Evolutionary conservation across 2,888 invertebrate species (phyloP), one percentile per base, ranked within the genome.

Genomic region (Tetropium fuscum): DNA sequence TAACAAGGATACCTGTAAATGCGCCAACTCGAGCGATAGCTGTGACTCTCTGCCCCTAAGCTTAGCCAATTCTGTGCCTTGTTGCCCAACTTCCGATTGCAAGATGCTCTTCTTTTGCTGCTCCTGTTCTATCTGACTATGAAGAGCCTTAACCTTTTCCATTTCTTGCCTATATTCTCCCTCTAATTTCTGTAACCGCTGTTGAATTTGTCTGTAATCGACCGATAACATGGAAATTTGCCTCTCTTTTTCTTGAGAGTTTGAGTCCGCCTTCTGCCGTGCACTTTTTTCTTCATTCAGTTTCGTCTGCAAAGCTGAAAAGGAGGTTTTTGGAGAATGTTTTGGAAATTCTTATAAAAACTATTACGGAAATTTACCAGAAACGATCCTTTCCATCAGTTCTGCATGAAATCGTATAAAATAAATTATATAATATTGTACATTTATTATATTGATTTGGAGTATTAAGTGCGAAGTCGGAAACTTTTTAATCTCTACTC

Each of bases 221-320:
- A 98, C 95, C 13, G 93, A 92, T 22, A 97, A 85, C 93, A 97
- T 97, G 7, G 94, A 96, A 79, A 96, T 92, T 81, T 96, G 95
- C 0, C 97, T 87, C 79, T 98, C 97, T 74, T 94, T 93, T 80
- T 97, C 96, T 82, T 98, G 94, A 10, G 90, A 91, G 60, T 89
- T 87, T 41, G 93, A 86, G 79, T 98, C 97, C 0, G 94, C 90
- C 70, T 93, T 90, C 78, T 95, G 94, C 44, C 96, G 86, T 2
- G 91, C 90, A 51, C 87, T 87, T 79, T 95, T 95, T 82, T 98
- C 97, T 79, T 95, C 95, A 73, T 93, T 95, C 60, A 97, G 82
- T 84, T 96, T 97, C 32, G 90, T 88, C 87, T 97, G 96, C 71
- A 98, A 85, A 58, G 94, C 96, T 94, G 83, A 66, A 70, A 70